These are phyloP conservation scores for Dynastes maya DNA, from an alignment of 2,888 invertebrate species.

Conservation along the genomic window DNA sequence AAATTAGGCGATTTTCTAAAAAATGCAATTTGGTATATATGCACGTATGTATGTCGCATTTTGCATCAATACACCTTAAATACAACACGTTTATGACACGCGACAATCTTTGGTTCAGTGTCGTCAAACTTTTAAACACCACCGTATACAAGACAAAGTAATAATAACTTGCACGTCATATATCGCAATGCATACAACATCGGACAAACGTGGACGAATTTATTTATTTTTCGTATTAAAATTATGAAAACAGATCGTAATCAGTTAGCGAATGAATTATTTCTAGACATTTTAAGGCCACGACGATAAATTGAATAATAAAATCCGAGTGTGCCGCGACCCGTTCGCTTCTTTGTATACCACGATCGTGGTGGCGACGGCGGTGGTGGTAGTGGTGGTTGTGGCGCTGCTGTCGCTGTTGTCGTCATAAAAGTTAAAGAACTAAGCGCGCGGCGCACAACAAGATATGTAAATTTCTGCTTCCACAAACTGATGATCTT, in stretches of 20 bases:
- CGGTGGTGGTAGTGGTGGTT: constrained; percentile 2
- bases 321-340: constrained; percentile 40
- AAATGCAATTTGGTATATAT: too few species aligned
- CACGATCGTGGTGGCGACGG: neutral
- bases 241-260: constrained; percentile 47
- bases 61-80: too few species aligned
- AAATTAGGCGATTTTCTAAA: too few species aligned
- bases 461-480: constrained; percentile 28
- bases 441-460: constrained; percentile 10
- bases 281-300: constrained; percentile 49
- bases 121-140: too few species aligned
- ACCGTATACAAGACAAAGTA: neutral
- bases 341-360: neutral
- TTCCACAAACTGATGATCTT: constrained; percentile 15
- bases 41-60: too few species aligned
- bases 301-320: constrained; percentile 49
- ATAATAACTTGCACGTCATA: constrained; percentile 1
- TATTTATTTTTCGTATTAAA: constrained; percentile 46
- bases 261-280: constrained; percentile 43
- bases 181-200: neutral
- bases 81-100: too few species aligned
- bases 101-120: too few species aligned
- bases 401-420: constrained; percentile 29
- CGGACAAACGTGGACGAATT: constrained; percentile 26
- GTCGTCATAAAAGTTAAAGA: constrained; percentile 37